Evolutionary conservation across 1,140 invertebrate species (phyloP), one percentile per base, ranked within the genome.

Genomic region (Trissolcus basalis): DNA sequence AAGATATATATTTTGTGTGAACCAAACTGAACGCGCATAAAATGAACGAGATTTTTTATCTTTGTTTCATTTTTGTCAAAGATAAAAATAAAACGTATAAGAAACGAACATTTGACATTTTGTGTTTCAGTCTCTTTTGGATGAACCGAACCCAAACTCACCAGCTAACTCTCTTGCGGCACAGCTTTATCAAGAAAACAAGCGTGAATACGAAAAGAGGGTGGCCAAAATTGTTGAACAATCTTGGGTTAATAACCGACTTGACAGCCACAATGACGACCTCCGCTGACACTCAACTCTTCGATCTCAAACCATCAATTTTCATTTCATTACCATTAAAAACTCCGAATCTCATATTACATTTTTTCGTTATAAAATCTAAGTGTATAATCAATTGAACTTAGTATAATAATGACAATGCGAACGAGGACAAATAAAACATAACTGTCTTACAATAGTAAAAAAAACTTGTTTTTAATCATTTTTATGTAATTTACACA

Each of bases 121-220:
- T 86, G 68, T 87, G 79, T 88, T 89, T 51, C 86, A 92, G 90
- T 91, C 91, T 50, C 84, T 91, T 75, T 85, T 92, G 75, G 90
- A 91, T 82, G 92, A 93, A 81, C 92, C 92, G 44, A 93, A 93
- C 87, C 92, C 92, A 41, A 93, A 93, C 80, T 92, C 91, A 59
- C 93, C 92, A 35, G 92, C 92, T 12, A 93, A 93, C 85, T 92
- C 91, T 53, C 81, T 92, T 76, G 92, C 92, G 45, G 92, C 93
- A 9, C 92, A 93, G 82, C 88, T 93, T 53, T 93, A 93, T 80
- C 90, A 91, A 80, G 91, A 92, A 78, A 92, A 92, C 83, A 89
- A 91, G 65, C 86, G 91, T 33, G 92, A 93, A 77, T 93, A 93
- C 77, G 92, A 93, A 78, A 93, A 93, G 77, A 85, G 91, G 78